phyloP scores from a whole-genome alignment of 2,797 vertebrate species.

The Diglossa cyanea region DNA sequence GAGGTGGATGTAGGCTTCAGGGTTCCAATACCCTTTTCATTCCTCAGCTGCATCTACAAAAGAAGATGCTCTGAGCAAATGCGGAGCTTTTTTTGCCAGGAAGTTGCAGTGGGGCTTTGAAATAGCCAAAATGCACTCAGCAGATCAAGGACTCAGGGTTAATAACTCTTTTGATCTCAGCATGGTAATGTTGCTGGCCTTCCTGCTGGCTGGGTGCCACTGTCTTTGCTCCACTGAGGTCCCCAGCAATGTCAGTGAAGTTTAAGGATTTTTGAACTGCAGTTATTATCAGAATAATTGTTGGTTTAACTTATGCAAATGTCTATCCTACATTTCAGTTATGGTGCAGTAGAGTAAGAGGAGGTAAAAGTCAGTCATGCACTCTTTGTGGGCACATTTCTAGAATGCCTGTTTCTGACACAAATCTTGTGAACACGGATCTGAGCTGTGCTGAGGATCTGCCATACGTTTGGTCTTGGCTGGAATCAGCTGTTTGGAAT shows the following conservation, averaged over 20 bases:
- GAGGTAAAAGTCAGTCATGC: background rate
- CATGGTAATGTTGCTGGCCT: background rate
- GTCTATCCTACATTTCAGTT: background rate
- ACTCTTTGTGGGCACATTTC: background rate
- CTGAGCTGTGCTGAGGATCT: background rate
- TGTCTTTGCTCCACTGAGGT: background rate
- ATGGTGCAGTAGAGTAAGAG: background rate
- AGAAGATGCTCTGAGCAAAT: background rate
- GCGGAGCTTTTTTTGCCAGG: background rate
- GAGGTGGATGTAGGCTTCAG: background rate
- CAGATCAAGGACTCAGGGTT: background rate
- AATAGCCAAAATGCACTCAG: background rate
- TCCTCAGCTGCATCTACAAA: background rate
- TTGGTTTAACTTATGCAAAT: slow-evolving; percentile 17
- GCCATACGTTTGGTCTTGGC: background rate
- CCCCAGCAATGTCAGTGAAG: background rate
- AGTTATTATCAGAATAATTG: background rate
- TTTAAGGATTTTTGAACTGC: background rate
- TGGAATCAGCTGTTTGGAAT: fast-evolving
- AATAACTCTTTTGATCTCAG: background rate
- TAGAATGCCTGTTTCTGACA: background rate
- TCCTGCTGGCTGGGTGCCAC: background rate
- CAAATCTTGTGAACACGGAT: background rate
- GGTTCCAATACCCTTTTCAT: background rate
- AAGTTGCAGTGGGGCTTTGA: background rate